Conservation (phyloP, 2,888 invertebrate genomes). For the Plutella xylostella region DNA sequence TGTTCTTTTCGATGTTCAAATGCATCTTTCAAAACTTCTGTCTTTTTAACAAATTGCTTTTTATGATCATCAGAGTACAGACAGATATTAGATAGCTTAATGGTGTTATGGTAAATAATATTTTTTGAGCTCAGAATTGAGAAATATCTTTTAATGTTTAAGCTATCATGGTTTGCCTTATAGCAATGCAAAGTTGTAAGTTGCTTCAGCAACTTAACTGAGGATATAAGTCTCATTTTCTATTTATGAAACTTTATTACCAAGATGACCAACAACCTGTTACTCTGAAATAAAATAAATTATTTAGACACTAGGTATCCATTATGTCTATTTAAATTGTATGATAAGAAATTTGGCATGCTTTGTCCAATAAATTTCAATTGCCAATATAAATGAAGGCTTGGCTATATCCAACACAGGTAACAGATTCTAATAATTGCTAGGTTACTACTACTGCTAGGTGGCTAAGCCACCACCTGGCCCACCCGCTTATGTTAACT, state of each 20-base stretch:
- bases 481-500: too few relatives aligned
- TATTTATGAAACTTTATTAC: neutral
- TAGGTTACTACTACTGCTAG: too few relatives aligned
- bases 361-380: too few relatives aligned
- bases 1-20: constrained; percentile 73
- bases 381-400: too few relatives aligned
- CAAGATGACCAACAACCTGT: too few relatives aligned
- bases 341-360: too few relatives aligned
- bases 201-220: constrained; percentile 30
- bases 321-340: too few relatives aligned
- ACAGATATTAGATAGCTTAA: constrained; percentile 30
- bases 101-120: constrained; percentile 23
- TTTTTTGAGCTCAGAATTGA: constrained; percentile 24
- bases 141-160: constrained; percentile 24
- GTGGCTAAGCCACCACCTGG: too few relatives aligned
- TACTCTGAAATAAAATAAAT: too few relatives aligned
- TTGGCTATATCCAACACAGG: too few relatives aligned
- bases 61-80: constrained; percentile 47
- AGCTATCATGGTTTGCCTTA: constrained; percentile 22
- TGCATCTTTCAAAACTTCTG: constrained; percentile 64
- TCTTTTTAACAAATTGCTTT: constrained; percentile 55
- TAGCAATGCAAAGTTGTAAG: constrained; percentile 24
- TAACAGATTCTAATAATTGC: too few relatives aligned
- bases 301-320: too few relatives aligned
- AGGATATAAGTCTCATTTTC: constrained; percentile 36